Conservation (phyloP, 2,797 vertebrate genomes). For the Naso thynnoides region DNA sequence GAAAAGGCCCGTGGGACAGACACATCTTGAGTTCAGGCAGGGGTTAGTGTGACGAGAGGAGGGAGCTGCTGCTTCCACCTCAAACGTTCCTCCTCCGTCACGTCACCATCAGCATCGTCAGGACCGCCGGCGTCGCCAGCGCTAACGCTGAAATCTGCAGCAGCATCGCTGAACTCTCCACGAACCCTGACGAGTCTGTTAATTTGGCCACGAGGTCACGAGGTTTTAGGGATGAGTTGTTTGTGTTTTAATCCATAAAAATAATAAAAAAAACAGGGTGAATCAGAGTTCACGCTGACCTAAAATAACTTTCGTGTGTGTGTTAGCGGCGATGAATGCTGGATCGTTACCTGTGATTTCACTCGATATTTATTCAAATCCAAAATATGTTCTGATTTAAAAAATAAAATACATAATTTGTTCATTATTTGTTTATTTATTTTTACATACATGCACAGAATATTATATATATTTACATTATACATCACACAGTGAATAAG, state of each 20-base stretch:
- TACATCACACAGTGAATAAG: too few relatives aligned
- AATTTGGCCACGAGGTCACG: constrained; percentile 27
- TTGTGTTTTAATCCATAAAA: constrained; percentile 56
- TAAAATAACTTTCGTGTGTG: not conserved
- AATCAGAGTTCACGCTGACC: constrained; percentile 50
- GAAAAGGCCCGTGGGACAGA: constrained; percentile 66
- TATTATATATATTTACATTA: too few relatives aligned
- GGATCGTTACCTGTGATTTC: too few relatives aligned
- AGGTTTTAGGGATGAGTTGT: constrained; percentile 53
- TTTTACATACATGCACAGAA: too few relatives aligned
- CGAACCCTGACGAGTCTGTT: constrained; percentile 66
- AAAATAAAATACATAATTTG: too few relatives aligned
- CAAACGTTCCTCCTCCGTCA: constrained; percentile 17
- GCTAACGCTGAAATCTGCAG: constrained; percentile 24
- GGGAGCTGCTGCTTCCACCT: constrained; percentile 32
- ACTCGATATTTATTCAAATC: not conserved
- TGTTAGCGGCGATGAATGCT: not conserved
- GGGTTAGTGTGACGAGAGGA: constrained; percentile 77
- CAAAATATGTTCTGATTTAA: not conserved
- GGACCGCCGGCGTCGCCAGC: not conserved
- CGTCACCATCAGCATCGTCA: constrained; percentile 39
- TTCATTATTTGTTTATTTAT: too few relatives aligned
- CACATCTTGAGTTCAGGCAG: constrained; percentile 68
- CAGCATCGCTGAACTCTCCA: constrained; percentile 51
- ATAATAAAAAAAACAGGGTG: constrained; percentile 37